Evolutionary conservation across 1,140 invertebrate genomes (phyloP), one percentile per base, ranked within the genome.

Genomic region (Drosophila pectinifera): DNA sequence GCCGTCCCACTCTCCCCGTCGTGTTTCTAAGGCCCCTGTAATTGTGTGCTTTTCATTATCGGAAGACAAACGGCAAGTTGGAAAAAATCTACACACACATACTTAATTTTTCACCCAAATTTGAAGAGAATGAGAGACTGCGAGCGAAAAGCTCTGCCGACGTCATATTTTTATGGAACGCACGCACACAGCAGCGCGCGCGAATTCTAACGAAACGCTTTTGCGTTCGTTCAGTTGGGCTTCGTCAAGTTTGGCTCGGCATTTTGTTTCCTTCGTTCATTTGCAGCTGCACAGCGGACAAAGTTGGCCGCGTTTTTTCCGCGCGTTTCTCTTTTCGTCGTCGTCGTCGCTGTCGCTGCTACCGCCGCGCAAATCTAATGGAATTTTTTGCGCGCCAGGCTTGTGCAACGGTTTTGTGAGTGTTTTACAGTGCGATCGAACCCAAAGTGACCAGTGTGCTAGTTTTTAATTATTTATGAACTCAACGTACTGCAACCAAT

Each of bases 401-500:
- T 62, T 58, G 64, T 78, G 43, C 62, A 70, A 86, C 78, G 78
- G 58, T 64, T 73, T 86, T 82, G 79, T 57, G 73, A 77, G 75
- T 75, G 72, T 76, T 85, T 63, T 53, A 59, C 55, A 49, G 42
- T 48, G 49, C 14, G 31, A 53, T 22, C 31, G 13, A 53, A 53
- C 18, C 4, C 3, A 10, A 53, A 45, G 38, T 51, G 45, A 65
- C 34, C 31, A 53, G 55, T 64, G 76, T 54, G 46, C 58, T 80
- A 63, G 46, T 57, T 88, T 67, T 65, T 26, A 54, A 53, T 38
- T 57, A 46, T 42, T 39, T 69, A 79, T 65, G 61, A 89, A 91
- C 91, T 65, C 70, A 89, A 91, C 91, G 91, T 91, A 88, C 91
- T 92, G 91, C 91, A 92, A 91, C 82, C 84, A 91, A 92, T 92